Base-by-base conservation (phyloP, 1,140 invertebrate species). In the Microplitis demolitor region DNA sequence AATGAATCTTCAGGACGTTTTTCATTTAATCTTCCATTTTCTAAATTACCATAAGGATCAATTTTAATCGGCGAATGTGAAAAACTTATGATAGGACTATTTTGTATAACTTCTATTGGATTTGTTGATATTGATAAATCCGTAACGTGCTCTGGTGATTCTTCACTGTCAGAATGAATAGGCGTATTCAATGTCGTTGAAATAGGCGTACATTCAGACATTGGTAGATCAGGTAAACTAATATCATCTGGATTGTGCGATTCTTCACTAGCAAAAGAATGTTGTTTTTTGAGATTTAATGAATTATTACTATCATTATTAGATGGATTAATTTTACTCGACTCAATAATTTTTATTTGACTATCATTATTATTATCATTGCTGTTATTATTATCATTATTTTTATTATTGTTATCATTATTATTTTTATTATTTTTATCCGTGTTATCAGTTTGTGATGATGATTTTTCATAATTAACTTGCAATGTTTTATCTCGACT, bases 131-230 rank as follows among this genome's bases (percentile, higher is more conserved):
- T 83, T 6, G 79, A 78, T 4, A 87, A 69, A 63, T 81, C 77
- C 1, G 78, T 69, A 0, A 80, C 82, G 50, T 79, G 82, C 24
- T 83, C 80, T 2, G 83, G 80, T 0, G 82, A 83, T 50, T 87
- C 85, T 68, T 87, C 85, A 24, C 80, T 87, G 14, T 87, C 85
- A 0, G 86, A 87, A 54, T 87, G 85, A 35, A 82, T 85, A 0
- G 86, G 86, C 0, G 85, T 87, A 51, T 87, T 87, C 0, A 87
- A 56, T 4, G 86, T 85, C 4, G 86, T 87, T 11, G 86, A 87
- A 5, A 86, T 78, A 0, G 84, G 80, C 1, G 83, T 86, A 13
- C 84, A 84, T 51, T 85, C 85, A 2, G 82, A 84, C 0, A 83
- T 84, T 3, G 84, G 77, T 8, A 87, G 62, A 66, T 87, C 86